These are phyloP conservation scores for Oryzias melastigma DNA, from an alignment of 2,113 vertebrate genomes.

Conservation along the genomic window DNA sequence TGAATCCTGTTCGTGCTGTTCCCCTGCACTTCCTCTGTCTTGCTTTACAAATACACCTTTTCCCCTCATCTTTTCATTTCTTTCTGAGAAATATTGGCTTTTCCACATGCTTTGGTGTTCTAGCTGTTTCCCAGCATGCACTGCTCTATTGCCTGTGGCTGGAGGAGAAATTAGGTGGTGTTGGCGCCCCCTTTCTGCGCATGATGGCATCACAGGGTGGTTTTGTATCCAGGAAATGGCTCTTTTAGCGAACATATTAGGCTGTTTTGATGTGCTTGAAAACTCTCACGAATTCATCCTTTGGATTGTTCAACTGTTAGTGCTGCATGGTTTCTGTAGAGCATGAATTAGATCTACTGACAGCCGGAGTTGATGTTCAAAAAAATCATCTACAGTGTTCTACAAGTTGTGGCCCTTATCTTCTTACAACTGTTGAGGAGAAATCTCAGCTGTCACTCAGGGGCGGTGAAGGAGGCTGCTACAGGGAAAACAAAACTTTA, in stretches of 20 bases:
- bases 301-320: conserved; percentile 57
- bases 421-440: conserved; percentile 43
- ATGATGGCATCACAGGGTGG: conserved; percentile 69
- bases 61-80: conserved; percentile 50
- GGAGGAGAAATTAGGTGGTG: conserved; percentile 62
- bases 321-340: conserved; percentile 69
- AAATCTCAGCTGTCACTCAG: conserved; percentile 41
- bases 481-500: conserved; percentile 37
- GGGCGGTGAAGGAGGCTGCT: conserved; percentile 23
- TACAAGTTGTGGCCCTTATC: conserved; percentile 24
- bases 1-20: conserved; percentile 42
- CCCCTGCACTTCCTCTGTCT: conserved; percentile 52
- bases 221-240: conserved; percentile 45
- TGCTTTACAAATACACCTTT: conserved; percentile 42
- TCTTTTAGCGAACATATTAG: conserved; percentile 46
- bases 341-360: conserved; percentile 62
- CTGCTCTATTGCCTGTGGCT: conserved; percentile 70
- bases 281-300: conserved; percentile 63
- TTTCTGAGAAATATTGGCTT: conserved; percentile 40
- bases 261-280: conserved; percentile 69
- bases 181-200: conserved; percentile 67
- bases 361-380: conserved; percentile 29
- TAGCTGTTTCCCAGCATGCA: conserved; percentile 74
- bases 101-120: conserved; percentile 69
- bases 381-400: conserved; percentile 29